phyloP scores from a whole-genome alignment of 2,797 vertebrate species.

The Tokudaia muenninki region DNA sequence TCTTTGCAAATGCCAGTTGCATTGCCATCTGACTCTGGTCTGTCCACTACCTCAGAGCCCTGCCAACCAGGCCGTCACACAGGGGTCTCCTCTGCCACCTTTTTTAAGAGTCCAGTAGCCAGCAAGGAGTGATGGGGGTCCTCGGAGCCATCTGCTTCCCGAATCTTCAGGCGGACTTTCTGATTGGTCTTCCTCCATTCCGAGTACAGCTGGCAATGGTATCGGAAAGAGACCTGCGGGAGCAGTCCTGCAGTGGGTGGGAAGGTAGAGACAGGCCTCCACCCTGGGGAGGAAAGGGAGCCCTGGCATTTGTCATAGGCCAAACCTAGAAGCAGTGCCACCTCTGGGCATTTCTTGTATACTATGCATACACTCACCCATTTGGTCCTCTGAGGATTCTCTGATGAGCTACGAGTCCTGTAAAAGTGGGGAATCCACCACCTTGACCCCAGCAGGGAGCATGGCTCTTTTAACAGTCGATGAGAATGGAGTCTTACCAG shows the following conservation, averaged over 20 bases:
- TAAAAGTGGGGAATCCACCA: neutral
- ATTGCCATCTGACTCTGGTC: constrained; percentile 31
- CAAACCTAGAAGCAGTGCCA: neutral
- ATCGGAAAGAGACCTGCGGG: constrained; percentile 95
- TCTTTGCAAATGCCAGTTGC: constrained; percentile 22
- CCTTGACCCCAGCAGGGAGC: neutral
- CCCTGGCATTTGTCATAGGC: neutral
- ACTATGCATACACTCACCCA: neutral
- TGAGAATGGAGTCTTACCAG: neutral
- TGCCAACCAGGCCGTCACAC: constrained; percentile 90
- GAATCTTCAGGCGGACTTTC: constrained; percentile 95
- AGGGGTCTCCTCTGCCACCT: constrained; percentile 93
- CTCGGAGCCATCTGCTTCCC: constrained; percentile 89
- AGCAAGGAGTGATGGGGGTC: constrained; percentile 93
- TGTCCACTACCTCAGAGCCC: constrained; percentile 78
- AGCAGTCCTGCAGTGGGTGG: neutral
- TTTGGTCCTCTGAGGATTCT: neutral
- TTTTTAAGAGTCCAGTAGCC: constrained; percentile 93
- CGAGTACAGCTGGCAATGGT: constrained; percentile 98
- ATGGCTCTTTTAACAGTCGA: neutral
- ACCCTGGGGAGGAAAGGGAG: neutral
- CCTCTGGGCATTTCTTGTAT: neutral
- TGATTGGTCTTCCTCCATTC: constrained; percentile 98
- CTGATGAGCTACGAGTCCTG: neutral
- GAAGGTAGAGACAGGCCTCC: neutral